These are phyloP conservation scores for Agonopterix alstromeriana DNA, from an alignment of 2,888 invertebrate species.

Conservation along the genomic window DNA sequence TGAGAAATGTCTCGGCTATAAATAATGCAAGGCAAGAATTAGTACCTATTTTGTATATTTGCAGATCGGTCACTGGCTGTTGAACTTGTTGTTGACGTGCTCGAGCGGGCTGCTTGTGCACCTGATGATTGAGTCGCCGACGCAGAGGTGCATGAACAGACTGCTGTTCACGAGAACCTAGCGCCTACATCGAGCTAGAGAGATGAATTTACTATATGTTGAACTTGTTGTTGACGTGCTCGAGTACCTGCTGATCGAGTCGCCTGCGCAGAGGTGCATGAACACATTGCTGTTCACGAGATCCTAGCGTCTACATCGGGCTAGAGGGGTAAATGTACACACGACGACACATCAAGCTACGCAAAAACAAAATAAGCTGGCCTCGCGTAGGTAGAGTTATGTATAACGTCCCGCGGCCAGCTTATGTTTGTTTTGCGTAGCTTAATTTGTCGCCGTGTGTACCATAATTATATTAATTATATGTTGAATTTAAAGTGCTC, in stretches of 20 bases:
- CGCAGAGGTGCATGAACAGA: slow-evolving; percentile 28
- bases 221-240: slow-evolving; percentile 27
- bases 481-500: slow-evolving; percentile 23
- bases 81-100: slow-evolving; percentile 25
- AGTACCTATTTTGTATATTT: background rate
- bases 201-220: background rate
- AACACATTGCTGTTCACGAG: slow-evolving; percentile 15
- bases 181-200: too few relatives aligned
- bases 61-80: background rate
- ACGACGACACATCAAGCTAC: too few relatives aligned
- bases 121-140: slow-evolving; percentile 34
- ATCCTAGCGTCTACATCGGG: too few relatives aligned
- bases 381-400: too few relatives aligned
- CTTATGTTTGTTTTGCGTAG: too few relatives aligned
- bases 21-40: too few relatives aligned
- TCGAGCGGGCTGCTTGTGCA: slow-evolving; percentile 33
- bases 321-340: too few relatives aligned
- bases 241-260: slow-evolving; percentile 34
- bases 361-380: too few relatives aligned
- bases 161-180: slow-evolving; percentile 5
- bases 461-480: too few relatives aligned
- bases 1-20: too few relatives aligned
- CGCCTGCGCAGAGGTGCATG: slow-evolving; percentile 35
- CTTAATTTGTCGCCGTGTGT: too few relatives aligned
- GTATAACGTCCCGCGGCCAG: too few relatives aligned